Conservation (phyloP, 2,113 vertebrate species). For the Entomyzon cyanotis region DNA sequence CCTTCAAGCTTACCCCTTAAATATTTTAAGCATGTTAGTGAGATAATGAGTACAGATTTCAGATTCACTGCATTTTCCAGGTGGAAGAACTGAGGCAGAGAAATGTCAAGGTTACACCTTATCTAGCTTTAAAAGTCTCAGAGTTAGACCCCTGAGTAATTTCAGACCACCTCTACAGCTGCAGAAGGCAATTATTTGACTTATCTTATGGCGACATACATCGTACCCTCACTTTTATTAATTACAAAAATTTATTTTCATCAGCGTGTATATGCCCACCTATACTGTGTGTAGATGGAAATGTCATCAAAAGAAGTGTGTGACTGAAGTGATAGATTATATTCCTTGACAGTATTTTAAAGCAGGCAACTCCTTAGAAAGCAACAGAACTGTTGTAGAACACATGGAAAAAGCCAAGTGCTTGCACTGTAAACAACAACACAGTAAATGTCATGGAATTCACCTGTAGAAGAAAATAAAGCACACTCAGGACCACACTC, state of each 20-base stretch:
- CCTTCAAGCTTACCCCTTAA: not conserved
- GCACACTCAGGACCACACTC: not conserved
- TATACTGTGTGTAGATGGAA: not conserved
- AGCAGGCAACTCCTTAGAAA: not conserved
- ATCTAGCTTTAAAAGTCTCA: not conserved
- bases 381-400: not conserved
- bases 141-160: not conserved
- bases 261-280: not conserved
- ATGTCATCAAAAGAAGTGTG: not conserved
- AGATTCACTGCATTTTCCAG: not conserved
- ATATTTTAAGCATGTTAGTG: not conserved
- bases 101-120: not conserved
- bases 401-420: rapidly evolving
- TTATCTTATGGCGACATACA: not conserved
- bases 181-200: not conserved
- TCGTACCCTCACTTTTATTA: not conserved
- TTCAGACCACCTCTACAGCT: not conserved
- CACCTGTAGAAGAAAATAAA: not conserved
- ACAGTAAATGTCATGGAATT: not conserved
- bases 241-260: not conserved
- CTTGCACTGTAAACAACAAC: not conserved
- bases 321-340: not conserved
- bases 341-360: not conserved
- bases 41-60: not conserved
- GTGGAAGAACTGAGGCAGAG: not conserved